A percentile compares a stretch with the other conserved stretches of the same genome.
Conservation (phyloP, 2,888 invertebrate species). For the Coremacera marginata region DNA sequence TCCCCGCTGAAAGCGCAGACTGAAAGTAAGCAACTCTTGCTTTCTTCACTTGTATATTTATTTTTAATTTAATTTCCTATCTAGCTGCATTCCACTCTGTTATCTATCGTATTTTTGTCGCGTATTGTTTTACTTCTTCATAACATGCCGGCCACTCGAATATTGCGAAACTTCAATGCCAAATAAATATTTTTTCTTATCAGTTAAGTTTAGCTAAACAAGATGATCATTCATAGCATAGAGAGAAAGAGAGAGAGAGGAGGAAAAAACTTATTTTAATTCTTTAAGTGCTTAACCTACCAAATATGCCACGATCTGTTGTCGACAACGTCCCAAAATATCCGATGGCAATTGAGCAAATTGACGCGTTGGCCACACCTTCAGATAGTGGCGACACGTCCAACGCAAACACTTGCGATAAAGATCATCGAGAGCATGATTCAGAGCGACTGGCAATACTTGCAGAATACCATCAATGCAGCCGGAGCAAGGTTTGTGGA, state of each 20-base stretch:
- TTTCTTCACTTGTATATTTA: neutral
- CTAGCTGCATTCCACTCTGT: too few relatives aligned
- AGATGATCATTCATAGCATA: too few relatives aligned
- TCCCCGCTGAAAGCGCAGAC: too few relatives aligned
- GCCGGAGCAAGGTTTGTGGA: slow-evolving; percentile 92
- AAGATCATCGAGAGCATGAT: slow-evolving; percentile 88
- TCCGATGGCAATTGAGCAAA: slow-evolving; percentile 89
- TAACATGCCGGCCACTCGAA: too few relatives aligned
- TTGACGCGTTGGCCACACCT: slow-evolving; percentile 91
- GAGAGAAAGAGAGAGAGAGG: neutral
- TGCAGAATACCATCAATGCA: slow-evolving; percentile 90
- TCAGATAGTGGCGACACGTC: slow-evolving; percentile 87
- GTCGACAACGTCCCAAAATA: slow-evolving; percentile 85
- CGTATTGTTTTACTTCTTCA: too few relatives aligned
- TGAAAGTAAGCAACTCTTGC: neutral
- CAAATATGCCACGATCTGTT: slow-evolving; percentile 85
- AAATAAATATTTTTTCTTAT: too few relatives aligned
- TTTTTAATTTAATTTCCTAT: neutral
- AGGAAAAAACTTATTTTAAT: neutral
- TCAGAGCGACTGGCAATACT: slow-evolving; percentile 86
- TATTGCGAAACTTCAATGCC: too few relatives aligned
- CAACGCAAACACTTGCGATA: slow-evolving; percentile 88
- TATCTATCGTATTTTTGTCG: too few relatives aligned
- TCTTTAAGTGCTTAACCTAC: slow-evolving; percentile 63
- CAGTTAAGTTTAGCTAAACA: too few relatives aligned